Conservation (phyloP, 2,797 vertebrate genomes). For the Lepus oiostolus region DNA sequence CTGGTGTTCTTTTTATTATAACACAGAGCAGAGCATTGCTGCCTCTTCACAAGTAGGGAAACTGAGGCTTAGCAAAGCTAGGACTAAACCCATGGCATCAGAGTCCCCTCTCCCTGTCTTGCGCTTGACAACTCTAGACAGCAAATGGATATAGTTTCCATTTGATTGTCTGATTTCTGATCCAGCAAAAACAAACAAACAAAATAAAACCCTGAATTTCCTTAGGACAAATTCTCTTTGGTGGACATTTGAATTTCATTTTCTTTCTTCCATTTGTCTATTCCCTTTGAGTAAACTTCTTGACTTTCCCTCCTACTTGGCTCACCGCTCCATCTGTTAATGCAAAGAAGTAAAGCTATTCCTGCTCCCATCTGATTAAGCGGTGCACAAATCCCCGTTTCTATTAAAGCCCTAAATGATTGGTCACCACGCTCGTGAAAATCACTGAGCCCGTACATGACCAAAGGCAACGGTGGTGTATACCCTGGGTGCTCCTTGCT, state of each 20-base stretch:
- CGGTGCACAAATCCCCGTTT: background rate
- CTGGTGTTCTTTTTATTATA: background rate
- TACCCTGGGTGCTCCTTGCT: background rate
- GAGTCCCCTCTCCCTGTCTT: background rate
- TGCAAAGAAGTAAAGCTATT: background rate
- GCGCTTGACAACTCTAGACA: background rate
- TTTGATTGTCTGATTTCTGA: background rate
- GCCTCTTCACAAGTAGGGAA: background rate
- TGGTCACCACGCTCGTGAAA: background rate
- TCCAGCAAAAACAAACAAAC: background rate
- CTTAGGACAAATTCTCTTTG: background rate
- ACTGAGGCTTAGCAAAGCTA: background rate
- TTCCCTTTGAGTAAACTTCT: background rate
- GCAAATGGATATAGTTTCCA: background rate
- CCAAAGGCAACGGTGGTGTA: background rate
- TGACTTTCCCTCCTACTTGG: background rate
- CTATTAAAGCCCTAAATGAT: background rate
- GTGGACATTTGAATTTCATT: constrained; percentile 23
- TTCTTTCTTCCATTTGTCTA: background rate
- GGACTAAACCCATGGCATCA: background rate
- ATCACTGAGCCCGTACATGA: background rate
- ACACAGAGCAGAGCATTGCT: background rate
- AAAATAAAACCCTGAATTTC: background rate
- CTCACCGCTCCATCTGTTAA: background rate
- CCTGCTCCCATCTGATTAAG: background rate